Percentiles rank a stretch among this genome's conserved stretches.
Conservation (phyloP, 2,113 vertebrate genomes). For the Ciconia stormi region DNA sequence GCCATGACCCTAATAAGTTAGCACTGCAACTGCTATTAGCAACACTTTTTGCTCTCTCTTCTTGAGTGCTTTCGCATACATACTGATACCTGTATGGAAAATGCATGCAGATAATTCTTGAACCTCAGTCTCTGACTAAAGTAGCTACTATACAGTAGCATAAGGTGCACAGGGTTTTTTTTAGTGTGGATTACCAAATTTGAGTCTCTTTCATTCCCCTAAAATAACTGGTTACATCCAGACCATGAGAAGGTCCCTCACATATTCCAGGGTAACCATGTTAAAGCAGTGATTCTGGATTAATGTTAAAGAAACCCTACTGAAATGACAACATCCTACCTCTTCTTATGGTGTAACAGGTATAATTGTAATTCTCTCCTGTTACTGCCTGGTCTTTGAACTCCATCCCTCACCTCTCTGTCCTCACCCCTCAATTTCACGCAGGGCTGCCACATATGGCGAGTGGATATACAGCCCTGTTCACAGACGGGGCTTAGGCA, state of each 20-base stretch:
- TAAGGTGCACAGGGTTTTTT: fast-evolving
- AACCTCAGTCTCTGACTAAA: not conserved
- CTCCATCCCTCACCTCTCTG: not conserved
- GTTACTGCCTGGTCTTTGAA: not conserved
- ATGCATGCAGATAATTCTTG: not conserved
- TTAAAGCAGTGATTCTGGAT: not conserved
- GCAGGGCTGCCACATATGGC: fast-evolving
- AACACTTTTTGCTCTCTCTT: not conserved
- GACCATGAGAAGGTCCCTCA: not conserved
- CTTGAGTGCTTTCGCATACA: not conserved
- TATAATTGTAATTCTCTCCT: not conserved
- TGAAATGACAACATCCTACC: not conserved
- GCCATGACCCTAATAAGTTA: not conserved
- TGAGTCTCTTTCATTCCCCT: not conserved
- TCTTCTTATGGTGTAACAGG: not conserved
- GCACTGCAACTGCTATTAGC: not conserved
- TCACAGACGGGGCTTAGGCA: not conserved
- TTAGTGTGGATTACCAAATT: not conserved
- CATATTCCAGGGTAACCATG: not conserved
- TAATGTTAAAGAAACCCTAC: not conserved
- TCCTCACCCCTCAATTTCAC: not conserved
- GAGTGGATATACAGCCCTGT: not conserved
- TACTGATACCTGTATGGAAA: not conserved
- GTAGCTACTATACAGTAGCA: not conserved
- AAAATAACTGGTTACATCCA: not conserved